These are phyloP conservation scores for Lepidonotus clava DNA, from an alignment of 2,888 invertebrate species.

Conservation along the genomic window DNA sequence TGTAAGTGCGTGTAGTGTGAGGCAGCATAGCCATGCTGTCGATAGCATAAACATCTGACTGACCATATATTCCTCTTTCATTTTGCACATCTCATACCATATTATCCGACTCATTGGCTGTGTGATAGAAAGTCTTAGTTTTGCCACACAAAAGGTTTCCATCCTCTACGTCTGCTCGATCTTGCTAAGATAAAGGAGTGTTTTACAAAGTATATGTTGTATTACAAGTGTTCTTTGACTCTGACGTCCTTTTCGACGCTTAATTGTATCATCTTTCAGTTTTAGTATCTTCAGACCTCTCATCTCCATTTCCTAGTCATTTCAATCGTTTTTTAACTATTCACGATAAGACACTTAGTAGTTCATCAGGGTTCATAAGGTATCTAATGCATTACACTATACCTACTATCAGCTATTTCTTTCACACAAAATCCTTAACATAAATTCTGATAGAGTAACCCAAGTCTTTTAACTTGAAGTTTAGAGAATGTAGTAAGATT, in stretches of 20 bases:
- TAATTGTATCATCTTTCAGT: neutral
- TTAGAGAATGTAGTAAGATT: too few relatives aligned
- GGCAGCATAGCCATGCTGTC: slow-evolving; percentile 2
- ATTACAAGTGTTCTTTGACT: neutral
- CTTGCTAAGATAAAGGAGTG: neutral
- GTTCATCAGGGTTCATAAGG: neutral
- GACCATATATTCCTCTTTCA: neutral
- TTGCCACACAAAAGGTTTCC: neutral
- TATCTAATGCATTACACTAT: neutral
- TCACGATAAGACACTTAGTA: neutral
- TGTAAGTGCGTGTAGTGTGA: neutral
- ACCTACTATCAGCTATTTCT: neutral
- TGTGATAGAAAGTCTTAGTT: neutral
- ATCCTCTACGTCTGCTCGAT: neutral
- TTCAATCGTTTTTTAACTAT: neutral
- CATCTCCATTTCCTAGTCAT: neutral
- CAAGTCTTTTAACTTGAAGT: too few relatives aligned
- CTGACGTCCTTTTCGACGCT: neutral
- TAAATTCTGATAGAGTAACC: too few relatives aligned
- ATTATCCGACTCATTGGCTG: neutral
- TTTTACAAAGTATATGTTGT: slow-evolving; percentile 1
- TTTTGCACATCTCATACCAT: neutral
- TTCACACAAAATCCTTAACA: too few relatives aligned
- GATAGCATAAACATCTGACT: neutral
- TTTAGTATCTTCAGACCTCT: neutral